Evolutionary conservation across 2,113 vertebrate genomes (phyloP), one percentile per base, ranked within the genome.

Genomic region (Zosterops borbonicus): DNA sequence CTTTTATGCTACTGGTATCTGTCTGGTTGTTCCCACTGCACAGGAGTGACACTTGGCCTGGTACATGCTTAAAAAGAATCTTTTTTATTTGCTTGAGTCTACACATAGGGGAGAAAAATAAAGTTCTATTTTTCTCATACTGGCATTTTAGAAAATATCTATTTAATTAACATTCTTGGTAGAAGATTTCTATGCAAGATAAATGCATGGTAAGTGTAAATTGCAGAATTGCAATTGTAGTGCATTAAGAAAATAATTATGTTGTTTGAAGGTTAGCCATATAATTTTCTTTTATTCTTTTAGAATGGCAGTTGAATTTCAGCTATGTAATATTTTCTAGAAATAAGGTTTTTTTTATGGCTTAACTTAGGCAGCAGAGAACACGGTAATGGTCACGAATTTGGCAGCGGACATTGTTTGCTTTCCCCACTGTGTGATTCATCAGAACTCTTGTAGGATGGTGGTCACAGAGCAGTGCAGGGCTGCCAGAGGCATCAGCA

Each of bases 371-470:
- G 49, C 37, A 86, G 64, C 76, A 90, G 59, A 81, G 55, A 65
- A 53, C 67, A 69, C 0, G 0, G 22, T 47, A 82, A 76, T 39
- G 64, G 92, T 77, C 89, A 92, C 29, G 14, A 95, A 92, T 87
- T 84, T 95, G 95, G 94, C 95, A 90, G 3, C 37, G 76, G 52
- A 52, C 14, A 13, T 28, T 86, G 79, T 90, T 96, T 95, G 56
- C 73, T 67, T 93, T 94, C 83, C 70, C 27, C 63, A 35, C 47
- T 31, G 69, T 68, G 89, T 90, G 91, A 93, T 90, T 93, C 86
- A 89, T 92, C 92, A 69, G 67, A 76, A n/a, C 78, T 41, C 82
- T 78, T 60, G 70, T 47, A 79, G 25, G 74, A 62, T n/a, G 11
- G 50, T 50, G 62, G 49, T 90, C 85, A 76, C 78, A 90, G 31